Base-by-base conservation (phyloP, 2,888 invertebrate genomes). In the Coremacera marginata region DNA sequence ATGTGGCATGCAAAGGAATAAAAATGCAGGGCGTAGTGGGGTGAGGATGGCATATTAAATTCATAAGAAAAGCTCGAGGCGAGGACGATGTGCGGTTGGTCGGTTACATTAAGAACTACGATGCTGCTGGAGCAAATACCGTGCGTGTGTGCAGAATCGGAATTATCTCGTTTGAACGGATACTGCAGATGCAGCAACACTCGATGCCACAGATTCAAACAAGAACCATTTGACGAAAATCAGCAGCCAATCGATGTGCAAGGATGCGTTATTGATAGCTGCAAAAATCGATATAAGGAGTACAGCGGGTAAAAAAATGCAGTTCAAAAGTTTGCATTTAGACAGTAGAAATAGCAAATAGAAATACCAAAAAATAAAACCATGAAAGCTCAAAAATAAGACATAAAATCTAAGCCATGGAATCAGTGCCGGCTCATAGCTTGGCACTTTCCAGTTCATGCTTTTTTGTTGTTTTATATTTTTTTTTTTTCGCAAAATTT, bases 131-230 rank as follows among this genome's bases (percentile, higher is more conserved):
- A 19, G 14, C 34, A 37, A 9, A 34, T 22, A 22, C 19, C 31
- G 37, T 27, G 9, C 14, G 49, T 51, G 68, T 68, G 68, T 51
- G 68, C 27, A 14, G 51, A 68, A 68, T 68, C 14, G 11, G 51
- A 68, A 68, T 68, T 51, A 51, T 25, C 68, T 68, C 68, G 51
- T 68, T 68, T 68, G 44, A 68, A 68, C 51, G 68, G 27, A 49
- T 68, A 11, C 27, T 51, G 51, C 68, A 25, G 68, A 68, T 27
- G 68, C 68, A 68, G 51, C 31, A 31, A 5, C 68, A 68, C 25
- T 51, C 49, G 63, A 14, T 14, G 34, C 68, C 16, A 16, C 9
- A 25, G 25, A 49, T 14, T 49, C 34, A 27, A 51, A 51, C 51
- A 25, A 25, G 31, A 51, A 49, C 68, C 25, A 51, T 25, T 68